Conservation (phyloP, 1,140 invertebrate species). For the Halyomorpha halys region DNA sequence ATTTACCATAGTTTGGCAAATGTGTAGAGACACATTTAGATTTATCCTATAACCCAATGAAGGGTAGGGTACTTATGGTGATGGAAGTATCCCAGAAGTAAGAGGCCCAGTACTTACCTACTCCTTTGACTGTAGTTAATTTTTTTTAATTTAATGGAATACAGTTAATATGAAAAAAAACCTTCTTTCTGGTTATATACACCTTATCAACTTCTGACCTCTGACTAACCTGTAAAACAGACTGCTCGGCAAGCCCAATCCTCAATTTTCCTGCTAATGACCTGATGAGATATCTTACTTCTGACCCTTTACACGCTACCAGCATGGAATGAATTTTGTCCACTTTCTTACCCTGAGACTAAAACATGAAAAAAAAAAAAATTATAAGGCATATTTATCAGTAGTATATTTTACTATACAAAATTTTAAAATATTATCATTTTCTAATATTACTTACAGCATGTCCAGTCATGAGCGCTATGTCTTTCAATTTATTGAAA, state of each 20-base stretch:
- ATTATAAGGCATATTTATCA: too few relatives aligned
- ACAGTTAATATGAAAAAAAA: too few relatives aligned
- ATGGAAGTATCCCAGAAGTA: too few relatives aligned
- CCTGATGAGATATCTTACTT: constrained; percentile 86
- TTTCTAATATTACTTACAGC: constrained; percentile 42
- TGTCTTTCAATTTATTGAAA: constrained; percentile 78
- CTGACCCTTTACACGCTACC: constrained; percentile 80
- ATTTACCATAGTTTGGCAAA: too few relatives aligned
- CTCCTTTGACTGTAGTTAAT: too few relatives aligned
- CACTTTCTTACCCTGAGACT: constrained; percentile 79
- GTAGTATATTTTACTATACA: constrained; percentile 20
- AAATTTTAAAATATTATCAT: constrained; percentile 19
- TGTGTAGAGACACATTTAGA: too few relatives aligned
- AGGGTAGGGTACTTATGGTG: too few relatives aligned
- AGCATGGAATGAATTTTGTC: constrained; percentile 86
- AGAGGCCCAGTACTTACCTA: too few relatives aligned
- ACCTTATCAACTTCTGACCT: too few relatives aligned
- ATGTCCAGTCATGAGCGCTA: constrained; percentile 77
- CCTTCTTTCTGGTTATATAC: too few relatives aligned
- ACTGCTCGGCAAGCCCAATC: constrained; percentile 95
- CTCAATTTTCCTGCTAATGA: constrained; percentile 88
- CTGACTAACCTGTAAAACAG: constrained; percentile 63
- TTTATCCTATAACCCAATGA: too few relatives aligned
- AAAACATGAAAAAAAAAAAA: constrained; percentile 32
- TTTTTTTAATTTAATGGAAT: too few relatives aligned